These are phyloP conservation scores for Leptopilina myrica DNA, from an alignment of 2,888 invertebrate species.

Conservation along the genomic window DNA sequence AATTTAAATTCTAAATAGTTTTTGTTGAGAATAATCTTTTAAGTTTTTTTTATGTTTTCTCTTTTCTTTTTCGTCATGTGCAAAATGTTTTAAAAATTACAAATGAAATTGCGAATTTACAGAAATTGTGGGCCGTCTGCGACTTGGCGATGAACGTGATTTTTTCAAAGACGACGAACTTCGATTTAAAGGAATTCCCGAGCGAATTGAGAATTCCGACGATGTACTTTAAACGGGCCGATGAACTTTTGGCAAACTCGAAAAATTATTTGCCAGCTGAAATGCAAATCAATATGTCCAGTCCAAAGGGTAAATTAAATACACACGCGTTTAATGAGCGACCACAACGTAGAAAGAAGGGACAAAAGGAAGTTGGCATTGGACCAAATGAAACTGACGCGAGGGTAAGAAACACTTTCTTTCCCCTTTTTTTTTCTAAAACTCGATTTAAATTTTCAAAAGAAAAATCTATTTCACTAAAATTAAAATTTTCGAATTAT, in stretches of 20 bases:
- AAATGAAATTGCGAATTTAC: slow-evolving; percentile 55
- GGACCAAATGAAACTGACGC: slow-evolving; percentile 81
- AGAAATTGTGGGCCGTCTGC: slow-evolving; percentile 98
- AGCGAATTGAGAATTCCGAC: slow-evolving; percentile 91
- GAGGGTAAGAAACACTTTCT: slow-evolving; percentile 75
- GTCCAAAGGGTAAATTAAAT: slow-evolving; percentile 71
- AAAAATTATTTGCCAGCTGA: slow-evolving; percentile 90
- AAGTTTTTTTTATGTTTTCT: too few species aligned
- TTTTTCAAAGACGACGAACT: slow-evolving; percentile 90
- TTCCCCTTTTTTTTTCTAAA: not conserved
- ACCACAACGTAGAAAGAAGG: slow-evolving; percentile 75
- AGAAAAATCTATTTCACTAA: too few species aligned
- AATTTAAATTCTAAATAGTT: too few species aligned
- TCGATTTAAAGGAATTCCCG: slow-evolving; percentile 93
- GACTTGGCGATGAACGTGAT: slow-evolving; percentile 95
- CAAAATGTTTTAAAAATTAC: too few species aligned
- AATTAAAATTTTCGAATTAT: too few species aligned
- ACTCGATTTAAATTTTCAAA: too few species aligned
- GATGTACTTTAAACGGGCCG: slow-evolving; percentile 91
- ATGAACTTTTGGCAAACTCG: slow-evolving; percentile 85
- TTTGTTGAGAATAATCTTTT: too few species aligned
- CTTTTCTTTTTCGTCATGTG: too few species aligned
- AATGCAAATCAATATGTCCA: slow-evolving; percentile 81
- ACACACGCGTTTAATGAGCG: slow-evolving; percentile 67
- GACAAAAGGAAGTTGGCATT: slow-evolving; percentile 77